Conservation (phyloP, 1,140 invertebrate genomes). For the Druon quercuslanigerum region DNA sequence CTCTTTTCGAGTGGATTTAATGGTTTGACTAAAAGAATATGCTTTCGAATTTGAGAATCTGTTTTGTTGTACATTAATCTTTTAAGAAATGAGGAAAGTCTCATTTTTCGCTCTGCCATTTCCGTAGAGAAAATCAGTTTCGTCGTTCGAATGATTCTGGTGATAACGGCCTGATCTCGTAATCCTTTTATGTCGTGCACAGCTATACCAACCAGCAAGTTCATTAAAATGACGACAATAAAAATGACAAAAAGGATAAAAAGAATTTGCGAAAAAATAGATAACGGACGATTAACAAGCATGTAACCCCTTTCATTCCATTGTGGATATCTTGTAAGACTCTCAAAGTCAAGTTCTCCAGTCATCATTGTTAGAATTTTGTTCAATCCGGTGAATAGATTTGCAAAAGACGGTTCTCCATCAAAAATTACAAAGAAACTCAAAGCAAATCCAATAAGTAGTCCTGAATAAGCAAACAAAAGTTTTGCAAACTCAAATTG, state of each 20-base stretch:
- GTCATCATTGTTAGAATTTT: conserved; percentile 83
- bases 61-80: conserved; percentile 65
- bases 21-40: conserved; percentile 79
- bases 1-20: conserved; percentile 81
- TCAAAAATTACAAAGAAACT: conserved; percentile 82
- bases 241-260: conserved; percentile 81
- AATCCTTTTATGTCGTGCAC: conserved; percentile 83
- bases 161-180: conserved; percentile 81
- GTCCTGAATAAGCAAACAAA: conserved; percentile 79
- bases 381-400: conserved; percentile 78
- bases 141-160: conserved; percentile 81
- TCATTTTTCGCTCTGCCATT: conserved; percentile 78
- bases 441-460: conserved; percentile 80
- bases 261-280: conserved; percentile 79
- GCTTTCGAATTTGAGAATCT: conserved; percentile 66
- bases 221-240: conserved; percentile 83
- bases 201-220: conserved; percentile 81
- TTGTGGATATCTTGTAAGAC: conserved; percentile 76
- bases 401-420: conserved; percentile 79
- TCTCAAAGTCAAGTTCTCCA: conserved; percentile 81
- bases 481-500: conserved; percentile 80
- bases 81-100: conserved; percentile 72
- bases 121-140: conserved; percentile 83
- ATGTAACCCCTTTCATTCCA: conserved; percentile 58
- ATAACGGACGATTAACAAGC: conserved; percentile 69